These are phyloP conservation scores for Bombyx mori DNA, from an alignment of 1,140 invertebrate species.

Conservation along the genomic window ASM3026992v2 NC_085121.1:9742501-9743000, in stretches of 20 bases:
- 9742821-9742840: constrained; percentile 41
- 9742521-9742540: constrained; percentile 38
- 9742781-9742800: constrained; percentile 16
- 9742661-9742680: constrained; percentile 33
- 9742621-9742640: too few species aligned
- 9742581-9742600: too few species aligned
- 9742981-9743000: too few species aligned
- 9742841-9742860: constrained; percentile 34
- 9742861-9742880: constrained; percentile 2
- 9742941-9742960: too few species aligned
- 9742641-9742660: constrained; percentile 29
- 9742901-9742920: too few species aligned
- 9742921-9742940: too few species aligned
- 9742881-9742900: too few species aligned
- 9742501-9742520: constrained; percentile 37
- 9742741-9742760: constrained; percentile 29
- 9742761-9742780: constrained; percentile 32
- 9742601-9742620: too few species aligned
- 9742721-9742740: constrained; percentile 28
- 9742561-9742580: too few species aligned
- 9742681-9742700: constrained; percentile 44
- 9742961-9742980: too few species aligned
- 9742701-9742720: constrained; percentile 28
- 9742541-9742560: neutral
- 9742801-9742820: constrained; percentile 44